phyloP scores from a whole-genome alignment of 2,888 invertebrate genomes.

The Camptogramma bilineatum region DNA sequence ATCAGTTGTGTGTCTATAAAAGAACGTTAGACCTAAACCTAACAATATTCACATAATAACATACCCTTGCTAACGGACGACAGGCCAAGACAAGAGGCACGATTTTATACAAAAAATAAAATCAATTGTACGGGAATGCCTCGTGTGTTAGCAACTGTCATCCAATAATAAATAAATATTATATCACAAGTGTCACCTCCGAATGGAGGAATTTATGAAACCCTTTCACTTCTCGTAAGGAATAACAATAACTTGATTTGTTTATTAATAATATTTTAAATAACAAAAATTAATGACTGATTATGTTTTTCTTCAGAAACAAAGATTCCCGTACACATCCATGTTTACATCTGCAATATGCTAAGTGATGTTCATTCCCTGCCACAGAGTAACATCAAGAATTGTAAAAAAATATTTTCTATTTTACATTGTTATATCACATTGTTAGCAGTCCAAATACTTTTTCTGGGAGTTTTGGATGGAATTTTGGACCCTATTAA shows the following conservation, averaged over 20 bases:
- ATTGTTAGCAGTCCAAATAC: conserved; percentile 74
- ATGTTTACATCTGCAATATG: conserved; percentile 68
- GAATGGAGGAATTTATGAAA: conserved; percentile 61
- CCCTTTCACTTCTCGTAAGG: conserved; percentile 49
- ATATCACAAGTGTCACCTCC: conserved; percentile 76
- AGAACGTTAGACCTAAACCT: conserved; percentile 72
- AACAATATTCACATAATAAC: conserved; percentile 73
- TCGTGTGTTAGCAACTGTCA: conserved; percentile 83
- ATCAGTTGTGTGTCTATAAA: conserved; percentile 71
- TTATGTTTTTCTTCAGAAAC: conserved; percentile 81
- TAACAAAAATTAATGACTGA: conserved; percentile 62
- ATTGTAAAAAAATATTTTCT: conserved; percentile 71
- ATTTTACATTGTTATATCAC: conserved; percentile 73
- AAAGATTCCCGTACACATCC: conserved; percentile 84
- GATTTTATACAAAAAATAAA: conserved; percentile 85
- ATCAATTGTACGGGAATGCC: conserved; percentile 82
- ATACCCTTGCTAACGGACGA: conserved; percentile 80
- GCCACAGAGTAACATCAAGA: conserved; percentile 74
- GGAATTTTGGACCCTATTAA: conserved; percentile 83
- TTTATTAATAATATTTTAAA: conserved; percentile 38
- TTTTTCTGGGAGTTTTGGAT: conserved; percentile 74
- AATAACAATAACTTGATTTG: conserved; percentile 49
- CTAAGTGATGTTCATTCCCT: conserved; percentile 62
- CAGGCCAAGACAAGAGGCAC: conserved; percentile 84
- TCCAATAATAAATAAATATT: conserved; percentile 77